Evolutionary conservation across 2,797 vertebrate species (phyloP), one percentile per base, ranked within the genome.

Genomic region (Sciaenops ocellatus): DNA sequence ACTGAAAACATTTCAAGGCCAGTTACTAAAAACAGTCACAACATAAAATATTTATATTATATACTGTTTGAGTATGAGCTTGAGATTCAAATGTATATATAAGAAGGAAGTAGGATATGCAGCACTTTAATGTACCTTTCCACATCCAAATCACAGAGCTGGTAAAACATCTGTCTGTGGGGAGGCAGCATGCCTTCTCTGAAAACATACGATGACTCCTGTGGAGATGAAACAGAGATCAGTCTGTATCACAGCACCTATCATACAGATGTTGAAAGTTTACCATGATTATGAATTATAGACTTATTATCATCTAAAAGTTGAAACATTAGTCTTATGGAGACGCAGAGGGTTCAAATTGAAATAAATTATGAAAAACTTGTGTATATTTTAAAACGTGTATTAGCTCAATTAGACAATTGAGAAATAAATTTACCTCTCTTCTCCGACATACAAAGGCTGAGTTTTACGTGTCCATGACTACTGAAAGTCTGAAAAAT

Each of bases 91-190:
- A 34, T 34, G 30, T 34, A 34, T 26, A 26, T 26, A 26, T 44
- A 44, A n/a, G 15, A 11, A 69, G 46, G 24, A 47, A 52, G 9
- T 4, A 7, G 34, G 34, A 9, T 38, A n/a, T 9, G 38, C 5
- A 47, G 20, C 3, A n/a, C 9, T n/a, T 8, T 15, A 30, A 60
- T 81, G 1, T 94, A 99, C 98, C 96, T 96, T 17, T 97, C 96
- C 84, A 98, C 97, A 0, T 97, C 93, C 87, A 99, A 73, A 80
- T 99, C 98, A 78, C 98, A 99, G 7, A 99, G 92, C 95, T 99
- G 98, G 94, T 99, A 99, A 90, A 99, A 99, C 98, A 99, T 99
- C 94, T 99, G 98, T 52, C 98, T 95, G 83, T 99, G 98, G 0
- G 98, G 98, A 1, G 98, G 98, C 57, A 99, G 83, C 82, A 96